These are phyloP conservation scores for Orius insidiosus DNA, from an alignment of 1,140 invertebrate species.

Conservation along the genomic window DNA sequence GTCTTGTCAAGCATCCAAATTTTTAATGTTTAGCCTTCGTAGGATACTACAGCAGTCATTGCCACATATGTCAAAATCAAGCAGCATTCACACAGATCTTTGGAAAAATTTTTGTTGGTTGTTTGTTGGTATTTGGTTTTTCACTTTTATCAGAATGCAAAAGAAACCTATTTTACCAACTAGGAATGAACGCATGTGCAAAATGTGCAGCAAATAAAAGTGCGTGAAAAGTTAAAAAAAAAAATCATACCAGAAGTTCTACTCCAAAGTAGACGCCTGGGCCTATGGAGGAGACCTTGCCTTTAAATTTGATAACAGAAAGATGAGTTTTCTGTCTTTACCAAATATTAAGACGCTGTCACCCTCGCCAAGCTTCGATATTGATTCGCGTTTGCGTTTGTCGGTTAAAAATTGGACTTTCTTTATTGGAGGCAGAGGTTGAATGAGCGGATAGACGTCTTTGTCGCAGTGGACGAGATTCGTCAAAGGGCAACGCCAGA, in stretches of 20 bases:
- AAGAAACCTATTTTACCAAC: background rate
- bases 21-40: too few relatives aligned
- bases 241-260: constrained; percentile 20
- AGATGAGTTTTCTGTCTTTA: constrained; percentile 5
- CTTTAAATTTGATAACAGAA: constrained; percentile 20
- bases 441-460: constrained; percentile 16
- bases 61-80: too few relatives aligned
- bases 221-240: constrained; percentile 3
- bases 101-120: too few relatives aligned
- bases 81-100: too few relatives aligned
- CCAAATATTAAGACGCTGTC: constrained; percentile 12
- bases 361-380: constrained; percentile 15
- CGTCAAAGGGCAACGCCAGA: constrained; percentile 16
- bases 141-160: too few relatives aligned
- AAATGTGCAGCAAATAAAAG: too few relatives aligned
- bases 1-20: too few relatives aligned
- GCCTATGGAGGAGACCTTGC: constrained; percentile 19
- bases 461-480: constrained; percentile 16
- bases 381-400: constrained; percentile 11
- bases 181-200: background rate
- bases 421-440: constrained; percentile 15
- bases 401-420: constrained; percentile 17
- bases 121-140: too few relatives aligned
- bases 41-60: too few relatives aligned
- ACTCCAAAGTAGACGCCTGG: constrained; percentile 22